Evolutionary conservation across 2,797 vertebrate species (phyloP).

Genomic region (Channa striata): DNA sequence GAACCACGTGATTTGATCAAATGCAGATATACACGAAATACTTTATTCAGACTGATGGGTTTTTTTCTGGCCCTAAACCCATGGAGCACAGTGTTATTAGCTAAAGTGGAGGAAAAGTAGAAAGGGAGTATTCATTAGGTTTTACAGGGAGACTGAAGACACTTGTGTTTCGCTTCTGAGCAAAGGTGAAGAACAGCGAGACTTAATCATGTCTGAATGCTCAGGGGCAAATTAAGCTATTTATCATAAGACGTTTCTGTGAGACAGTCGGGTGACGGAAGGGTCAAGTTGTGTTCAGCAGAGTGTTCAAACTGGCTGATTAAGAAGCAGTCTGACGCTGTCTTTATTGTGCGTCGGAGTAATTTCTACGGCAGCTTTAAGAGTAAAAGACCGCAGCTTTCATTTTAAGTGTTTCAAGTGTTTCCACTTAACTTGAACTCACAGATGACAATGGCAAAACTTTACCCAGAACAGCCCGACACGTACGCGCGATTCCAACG

Average conservation of each 20-base stretch:
- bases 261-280: slow-evolving; percentile 17
- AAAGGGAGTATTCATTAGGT: slow-evolving; percentile 13
- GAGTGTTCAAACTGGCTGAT: slow-evolving; percentile 31
- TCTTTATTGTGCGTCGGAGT: background rate
- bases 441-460: slow-evolving; percentile 11
- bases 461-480: slow-evolving; percentile 34
- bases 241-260: slow-evolving; percentile 36
- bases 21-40: background rate
- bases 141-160: slow-evolving; percentile 2
- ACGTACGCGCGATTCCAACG: slow-evolving; percentile 8
- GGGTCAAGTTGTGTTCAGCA: slow-evolving; percentile 35
- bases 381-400: background rate
- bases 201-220: slow-evolving; percentile 54
- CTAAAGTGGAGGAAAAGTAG: slow-evolving; percentile 13
- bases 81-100: slow-evolving; percentile 18
- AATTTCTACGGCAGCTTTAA: slow-evolving; percentile 5
- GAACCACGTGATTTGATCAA: too few relatives aligned
- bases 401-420: background rate
- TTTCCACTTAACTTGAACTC: slow-evolving; percentile 4
- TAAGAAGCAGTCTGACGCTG: slow-evolving; percentile 28
- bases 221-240: slow-evolving; percentile 56
- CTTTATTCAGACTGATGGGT: background rate
- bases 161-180: slow-evolving; percentile 18
- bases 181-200: slow-evolving; percentile 45
- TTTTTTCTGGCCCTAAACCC: slow-evolving; percentile 14